Percentiles rank a stretch among this genome's conserved stretches.
phyloP scores from a whole-genome alignment of 2,888 invertebrate genomes.

The Deroplatys truncata region DNA sequence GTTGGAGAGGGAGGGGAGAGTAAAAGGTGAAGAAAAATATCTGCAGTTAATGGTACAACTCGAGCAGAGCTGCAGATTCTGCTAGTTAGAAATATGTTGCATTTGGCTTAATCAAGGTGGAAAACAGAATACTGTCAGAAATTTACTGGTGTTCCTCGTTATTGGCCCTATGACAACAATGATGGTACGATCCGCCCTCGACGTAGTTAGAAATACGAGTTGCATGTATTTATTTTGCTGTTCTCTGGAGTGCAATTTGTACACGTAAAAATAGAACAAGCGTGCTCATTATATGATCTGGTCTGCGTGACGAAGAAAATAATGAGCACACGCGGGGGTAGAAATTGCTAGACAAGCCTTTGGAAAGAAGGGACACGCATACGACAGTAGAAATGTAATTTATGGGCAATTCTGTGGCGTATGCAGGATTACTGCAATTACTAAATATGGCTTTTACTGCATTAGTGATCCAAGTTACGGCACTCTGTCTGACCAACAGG shows the following conservation, averaged over 20 bases:
- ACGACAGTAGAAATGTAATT: neutral
- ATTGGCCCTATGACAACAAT: no score
- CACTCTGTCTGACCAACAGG: fast-evolving
- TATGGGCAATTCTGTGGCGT: neutral
- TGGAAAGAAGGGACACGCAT: neutral
- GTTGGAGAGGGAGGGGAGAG: no score
- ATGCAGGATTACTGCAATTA: neutral
- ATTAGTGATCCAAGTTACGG: no score
- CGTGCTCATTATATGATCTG: neutral
- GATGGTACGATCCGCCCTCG: no score
- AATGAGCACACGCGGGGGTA: neutral
- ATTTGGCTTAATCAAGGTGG: no score
- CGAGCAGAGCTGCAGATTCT: no score
- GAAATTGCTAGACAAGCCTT: neutral
- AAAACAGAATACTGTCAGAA: no score
- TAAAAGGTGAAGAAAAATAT: no score
- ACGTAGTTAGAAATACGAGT: no score
- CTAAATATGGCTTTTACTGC: neutral
- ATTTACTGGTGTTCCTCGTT: no score
- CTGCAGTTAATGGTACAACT: no score
- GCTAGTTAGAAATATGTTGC: no score
- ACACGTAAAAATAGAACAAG: neutral
- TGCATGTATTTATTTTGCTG: neutral
- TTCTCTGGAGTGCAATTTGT: neutral
- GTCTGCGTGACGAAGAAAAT: neutral